Evolutionary conservation across 2,113 vertebrate species (phyloP), one percentile per base, ranked within the genome.

Genomic region (Piprites chloris): DNA sequence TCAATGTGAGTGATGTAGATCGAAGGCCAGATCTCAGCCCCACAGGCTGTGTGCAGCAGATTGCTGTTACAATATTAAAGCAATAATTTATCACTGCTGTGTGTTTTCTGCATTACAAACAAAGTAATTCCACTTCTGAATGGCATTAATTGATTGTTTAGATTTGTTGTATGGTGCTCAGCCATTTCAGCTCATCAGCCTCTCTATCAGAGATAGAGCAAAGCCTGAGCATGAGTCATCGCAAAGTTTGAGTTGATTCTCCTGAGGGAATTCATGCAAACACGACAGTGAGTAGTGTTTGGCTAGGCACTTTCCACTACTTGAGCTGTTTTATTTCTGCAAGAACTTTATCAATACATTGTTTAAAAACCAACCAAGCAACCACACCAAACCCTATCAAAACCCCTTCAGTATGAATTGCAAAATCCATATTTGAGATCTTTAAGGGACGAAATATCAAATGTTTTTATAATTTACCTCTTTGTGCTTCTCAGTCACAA

Each of bases 21-120:
- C 84, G 89, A 93, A 91, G 84, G 67, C 56, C 7, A 26, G 49
- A 91, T 88, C 39, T 86, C 42, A 93, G 78, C 72, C 74, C 92
- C 11, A 18, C 66, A 90, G 87, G 87, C 87, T 93, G 63, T 32
- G 77, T 56, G 78, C 91, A 95, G 83, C 91, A 95, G 89, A 91
- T 95, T 95, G 85, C 47, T 87, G n/a, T 55, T 80, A 37, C 52
- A 14, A 32, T 65, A 72, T 77, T 89, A 52, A 76, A 95, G 66
- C 52, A 95, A 91, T 94, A 92, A 95, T 96, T 95, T 85, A 87
- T 93, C 89, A 35, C 27, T 82, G 37, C 67, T 75, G 16, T 58
- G 47, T 53, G 83, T 62, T 87, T 77, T 85, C 58, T 87, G 86
- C 66, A 46, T 73, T 50, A 7, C 58, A 83, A 89, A 56, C 73